A percentile compares a stretch with the other conserved stretches of the same genome.
These are phyloP conservation scores for Theristicus caerulescens DNA, from an alignment of 2,113 vertebrate genomes.

Conservation along the genomic window DNA sequence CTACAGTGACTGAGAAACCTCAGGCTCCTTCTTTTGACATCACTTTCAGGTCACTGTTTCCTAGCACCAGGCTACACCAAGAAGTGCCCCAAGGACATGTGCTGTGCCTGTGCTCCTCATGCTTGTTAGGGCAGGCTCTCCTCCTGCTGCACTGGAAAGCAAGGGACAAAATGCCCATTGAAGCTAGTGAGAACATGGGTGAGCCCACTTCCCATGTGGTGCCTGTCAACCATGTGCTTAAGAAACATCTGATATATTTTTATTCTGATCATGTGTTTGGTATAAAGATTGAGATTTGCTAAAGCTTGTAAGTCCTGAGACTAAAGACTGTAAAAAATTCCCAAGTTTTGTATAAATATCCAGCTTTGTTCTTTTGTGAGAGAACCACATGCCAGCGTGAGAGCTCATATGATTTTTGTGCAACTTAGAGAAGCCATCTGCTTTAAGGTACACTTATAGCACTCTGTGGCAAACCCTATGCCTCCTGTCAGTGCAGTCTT, in stretches of 20 bases:
- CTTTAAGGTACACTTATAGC: slow-evolving; percentile 12
- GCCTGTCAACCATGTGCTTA: slow-evolving; percentile 38
- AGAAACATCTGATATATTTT: slow-evolving; percentile 29
- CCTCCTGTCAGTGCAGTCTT: neutral
- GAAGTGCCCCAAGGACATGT: neutral
- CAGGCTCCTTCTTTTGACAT: neutral
- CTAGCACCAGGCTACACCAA: neutral
- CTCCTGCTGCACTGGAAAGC: neutral
- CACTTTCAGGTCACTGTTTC: neutral
- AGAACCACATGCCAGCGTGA: neutral
- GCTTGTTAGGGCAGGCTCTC: neutral
- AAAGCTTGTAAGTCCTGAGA: neutral
- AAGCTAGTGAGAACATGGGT: neutral
- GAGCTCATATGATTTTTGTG: slow-evolving; percentile 30
- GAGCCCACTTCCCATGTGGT: slow-evolving; percentile 68
- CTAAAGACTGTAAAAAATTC: slow-evolving; percentile 8
- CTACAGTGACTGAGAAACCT: neutral
- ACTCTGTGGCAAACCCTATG: neutral
- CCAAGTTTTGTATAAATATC: slow-evolving; percentile 8
- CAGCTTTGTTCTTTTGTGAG: slow-evolving; percentile 46
- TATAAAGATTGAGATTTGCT: neutral
- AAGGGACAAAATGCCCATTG: neutral
- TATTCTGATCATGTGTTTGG: slow-evolving; percentile 23
- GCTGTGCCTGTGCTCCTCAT: neutral
- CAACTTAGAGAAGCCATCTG: neutral